Conservation (phyloP, 2,113 vertebrate species). For the Nicator chloris region DNA sequence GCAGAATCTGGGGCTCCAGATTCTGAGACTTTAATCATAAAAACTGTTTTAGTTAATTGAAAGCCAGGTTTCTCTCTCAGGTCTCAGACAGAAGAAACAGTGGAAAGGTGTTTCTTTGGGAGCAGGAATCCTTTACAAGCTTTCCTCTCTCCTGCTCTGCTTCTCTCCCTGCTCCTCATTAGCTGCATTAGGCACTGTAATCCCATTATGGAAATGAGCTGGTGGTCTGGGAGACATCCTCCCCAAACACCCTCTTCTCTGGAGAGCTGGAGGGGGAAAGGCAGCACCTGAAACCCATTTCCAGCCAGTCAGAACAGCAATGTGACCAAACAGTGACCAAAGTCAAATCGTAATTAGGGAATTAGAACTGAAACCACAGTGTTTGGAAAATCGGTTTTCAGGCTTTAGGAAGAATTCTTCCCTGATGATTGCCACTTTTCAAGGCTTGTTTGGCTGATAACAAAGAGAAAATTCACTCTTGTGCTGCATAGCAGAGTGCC, state of each 20-base stretch:
- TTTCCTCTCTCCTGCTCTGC: background rate
- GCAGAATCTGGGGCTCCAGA: background rate
- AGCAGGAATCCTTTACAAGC: background rate
- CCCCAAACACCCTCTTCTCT: background rate
- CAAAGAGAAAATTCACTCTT: conserved; percentile 35
- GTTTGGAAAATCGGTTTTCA: conserved; percentile 48
- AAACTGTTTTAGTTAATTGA: background rate
- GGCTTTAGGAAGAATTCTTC: conserved; percentile 47
- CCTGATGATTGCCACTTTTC: conserved; percentile 36
- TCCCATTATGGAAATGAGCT: conserved; percentile 50
- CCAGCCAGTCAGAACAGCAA: background rate
- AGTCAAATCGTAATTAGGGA: background rate
- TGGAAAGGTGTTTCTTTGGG: background rate
- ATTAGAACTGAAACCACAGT: conserved; percentile 15
- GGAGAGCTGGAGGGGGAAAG: background rate
- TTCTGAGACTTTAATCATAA: background rate
- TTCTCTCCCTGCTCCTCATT: conserved; percentile 26
- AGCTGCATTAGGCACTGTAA: conserved; percentile 29
- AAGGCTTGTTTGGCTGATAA: conserved; percentile 60
- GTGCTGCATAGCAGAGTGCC: conserved; percentile 45
- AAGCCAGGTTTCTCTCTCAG: background rate
- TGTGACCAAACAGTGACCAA: background rate
- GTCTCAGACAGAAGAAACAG: background rate
- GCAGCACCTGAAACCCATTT: background rate
- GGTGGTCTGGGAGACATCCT: background rate